A percentile compares a stretch with the other conserved stretches of the same genome.
Evolutionary conservation across 2,888 invertebrate species (phyloP).

Genomic region (Xiphydria camelus): DNA sequence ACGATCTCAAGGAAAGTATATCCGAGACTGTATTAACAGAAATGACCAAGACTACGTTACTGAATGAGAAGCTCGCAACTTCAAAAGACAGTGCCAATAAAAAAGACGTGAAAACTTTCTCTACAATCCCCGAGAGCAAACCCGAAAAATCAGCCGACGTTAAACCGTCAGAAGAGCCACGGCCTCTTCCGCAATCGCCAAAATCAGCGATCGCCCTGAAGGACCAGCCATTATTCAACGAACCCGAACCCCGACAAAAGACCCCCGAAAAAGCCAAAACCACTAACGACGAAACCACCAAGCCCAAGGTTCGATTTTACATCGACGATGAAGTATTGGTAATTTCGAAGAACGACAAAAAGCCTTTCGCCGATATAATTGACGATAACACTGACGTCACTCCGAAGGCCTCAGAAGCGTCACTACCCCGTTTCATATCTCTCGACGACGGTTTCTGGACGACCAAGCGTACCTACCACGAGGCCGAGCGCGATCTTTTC

Average conservation of each 20-base stretch:
- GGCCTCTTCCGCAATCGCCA: no score
- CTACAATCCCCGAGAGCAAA: no score
- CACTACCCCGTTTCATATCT: conserved; percentile 41
- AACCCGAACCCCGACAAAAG: not conserved
- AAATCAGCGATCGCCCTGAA: not conserved
- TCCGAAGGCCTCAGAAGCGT: conserved; percentile 9
- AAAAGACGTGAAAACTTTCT: no score
- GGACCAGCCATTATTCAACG: not conserved
- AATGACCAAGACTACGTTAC: no score
- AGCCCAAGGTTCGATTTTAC: conserved; percentile 50
- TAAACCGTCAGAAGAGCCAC: no score
- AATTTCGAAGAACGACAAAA: conserved; percentile 35
- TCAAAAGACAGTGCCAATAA: no score
- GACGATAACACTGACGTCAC: conserved; percentile 2
- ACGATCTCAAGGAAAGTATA: no score
- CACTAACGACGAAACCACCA: conserved; percentile 11
- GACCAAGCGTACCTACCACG: conserved; percentile 66
- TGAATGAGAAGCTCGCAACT: no score
- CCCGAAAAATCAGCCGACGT: no score
- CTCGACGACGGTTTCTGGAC: conserved; percentile 65
- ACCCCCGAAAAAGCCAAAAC: conserved; percentile 2
- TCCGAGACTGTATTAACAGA: no score
- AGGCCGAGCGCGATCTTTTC: conserved; percentile 69
- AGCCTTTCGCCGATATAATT: conserved; percentile 17
- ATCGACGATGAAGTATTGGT: conserved; percentile 49